Evolutionary conservation across 2,113 vertebrate species (phyloP), one percentile per base, ranked within the genome.

Genomic region (Anarhynchus alexandrinus): DNA sequence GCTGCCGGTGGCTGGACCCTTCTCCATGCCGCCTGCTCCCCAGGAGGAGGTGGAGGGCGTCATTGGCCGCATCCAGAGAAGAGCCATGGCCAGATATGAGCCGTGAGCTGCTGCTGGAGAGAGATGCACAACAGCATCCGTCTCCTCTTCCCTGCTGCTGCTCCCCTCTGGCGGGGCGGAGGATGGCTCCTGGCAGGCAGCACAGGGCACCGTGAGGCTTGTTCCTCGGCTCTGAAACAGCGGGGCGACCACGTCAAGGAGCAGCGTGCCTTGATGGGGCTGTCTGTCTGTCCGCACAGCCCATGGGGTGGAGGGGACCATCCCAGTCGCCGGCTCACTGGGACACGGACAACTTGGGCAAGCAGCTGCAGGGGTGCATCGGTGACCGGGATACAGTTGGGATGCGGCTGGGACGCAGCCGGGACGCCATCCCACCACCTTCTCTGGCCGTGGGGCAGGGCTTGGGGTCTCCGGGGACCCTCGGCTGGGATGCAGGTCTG

Each of bases 191-290:
- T 65, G 92, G 80, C 51, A 38, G 59, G 67, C 27, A 42, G 52
- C 15, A 2, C 74, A 2, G 29, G 67, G 40, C 58, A 59, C 57
- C 1, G 3, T 25, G 67, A 61, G 69, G 76, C 84, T 94, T 74
- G 47, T 92, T 93, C 82, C 79, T 97, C 11, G 0, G 5, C 34
- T 59, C 47, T n/a, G 67, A 62, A 97, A 97, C 96, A 97, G 96
- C 92, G 76, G 82, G 58, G 30, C 0, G 7, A 57, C 81, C 71
- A 45, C 4, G n/a, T 47, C 94, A 74, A 85, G 88, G 96, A 94
- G 86, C 74, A 86, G 42, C 3, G 3, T 58, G 78, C 32, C 84
- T 83, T 6, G 8, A 54, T 3, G 17, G 36, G 49, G 54, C 43
- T 82, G 52, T 52, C 71, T 3, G 20, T 78, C 86, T 49, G 19